phyloP scores from a whole-genome alignment of 2,113 vertebrate species.

The Phainopepla nitens region DNA sequence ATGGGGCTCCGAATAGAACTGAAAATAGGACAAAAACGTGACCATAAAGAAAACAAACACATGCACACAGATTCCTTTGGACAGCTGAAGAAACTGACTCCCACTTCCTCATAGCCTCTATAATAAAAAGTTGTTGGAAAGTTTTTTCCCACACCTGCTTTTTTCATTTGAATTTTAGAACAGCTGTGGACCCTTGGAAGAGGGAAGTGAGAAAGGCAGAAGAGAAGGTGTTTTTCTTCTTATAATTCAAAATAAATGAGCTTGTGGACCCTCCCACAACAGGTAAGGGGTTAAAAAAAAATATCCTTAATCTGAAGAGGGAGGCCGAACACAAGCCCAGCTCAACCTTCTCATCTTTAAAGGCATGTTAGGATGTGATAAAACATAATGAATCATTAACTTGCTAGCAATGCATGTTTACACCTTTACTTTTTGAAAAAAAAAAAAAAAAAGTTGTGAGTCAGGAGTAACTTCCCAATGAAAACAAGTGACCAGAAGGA shows the following conservation, averaged over 20 bases:
- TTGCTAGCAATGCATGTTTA: not conserved
- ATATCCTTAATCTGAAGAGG: not conserved
- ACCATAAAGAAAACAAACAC: not conserved
- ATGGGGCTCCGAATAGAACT: not conserved
- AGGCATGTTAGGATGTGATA: conserved; percentile 25
- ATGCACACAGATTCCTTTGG: not conserved
- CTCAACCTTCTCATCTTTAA: conserved; percentile 13
- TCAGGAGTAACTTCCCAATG: not conserved
- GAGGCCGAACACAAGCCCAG: conserved; percentile 4
- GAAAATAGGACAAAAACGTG: not conserved
- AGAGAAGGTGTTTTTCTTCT: not conserved
- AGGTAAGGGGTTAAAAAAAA: conserved; percentile 34
- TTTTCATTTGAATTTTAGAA: not conserved
- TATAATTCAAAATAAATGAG: not conserved
- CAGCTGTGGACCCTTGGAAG: not conserved
- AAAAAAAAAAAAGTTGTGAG: not conserved
- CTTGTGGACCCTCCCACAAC: not conserved
- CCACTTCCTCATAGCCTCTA: not conserved
- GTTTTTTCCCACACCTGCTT: not conserved
- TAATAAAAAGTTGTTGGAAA: not conserved
- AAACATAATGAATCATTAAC: conserved; percentile 52
- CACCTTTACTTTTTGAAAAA: not conserved
- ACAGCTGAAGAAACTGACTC: not conserved
- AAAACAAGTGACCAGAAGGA: conserved; percentile 25
- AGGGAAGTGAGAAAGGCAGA: not conserved